Base-by-base conservation (phyloP, 2,888 invertebrate species). In the Slavum lentiscoides region DNA sequence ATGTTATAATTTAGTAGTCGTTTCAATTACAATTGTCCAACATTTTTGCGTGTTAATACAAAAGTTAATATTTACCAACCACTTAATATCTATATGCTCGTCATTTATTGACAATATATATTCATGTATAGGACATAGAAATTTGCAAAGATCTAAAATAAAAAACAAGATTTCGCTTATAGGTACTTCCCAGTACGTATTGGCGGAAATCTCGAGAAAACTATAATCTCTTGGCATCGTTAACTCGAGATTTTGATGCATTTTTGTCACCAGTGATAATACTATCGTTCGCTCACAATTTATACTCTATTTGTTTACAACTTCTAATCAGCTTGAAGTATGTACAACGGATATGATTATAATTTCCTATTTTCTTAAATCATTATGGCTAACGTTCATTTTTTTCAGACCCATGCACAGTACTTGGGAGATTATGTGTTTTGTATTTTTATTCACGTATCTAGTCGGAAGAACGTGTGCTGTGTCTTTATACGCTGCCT, bases 361-460 rank as follows among this genome's bases (percentile, higher is more conserved):
- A n/a, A n/a, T n/a, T n/a, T 55, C 53, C 55, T 55, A n/a, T 55
- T 2, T 19, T 19, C 2, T 49, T 15, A 1, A 49, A 3, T 13
- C 49, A 13, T 13, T 49, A 3, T 49, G 19, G 1, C 15, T 37
- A n/a, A 43, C 53, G 19, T 21, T 5, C 19, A 37, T 49, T 13
- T 49, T 55, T 82, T 82, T 37, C 77, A 84, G 84, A 59, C 84
- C 84, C 2, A 80, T 84, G 72, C 64, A 82, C 13, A 84, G 82
- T n/a, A 49, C 77, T 11, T 82, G 82, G 75, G 83, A 84, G 49
- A 83, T 82, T 11, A 84, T 89, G 2, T 92, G 92, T 85, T 91
- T 91, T 84, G 87, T 91, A 74, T 91, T 89, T 85, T 92, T 92
- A 0, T 89, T 92, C 82, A 89, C 90, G 13, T 92, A 90, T 84